Conservation (phyloP, 2,888 invertebrate species). For the Trissonchulus latispiculum region DNA sequence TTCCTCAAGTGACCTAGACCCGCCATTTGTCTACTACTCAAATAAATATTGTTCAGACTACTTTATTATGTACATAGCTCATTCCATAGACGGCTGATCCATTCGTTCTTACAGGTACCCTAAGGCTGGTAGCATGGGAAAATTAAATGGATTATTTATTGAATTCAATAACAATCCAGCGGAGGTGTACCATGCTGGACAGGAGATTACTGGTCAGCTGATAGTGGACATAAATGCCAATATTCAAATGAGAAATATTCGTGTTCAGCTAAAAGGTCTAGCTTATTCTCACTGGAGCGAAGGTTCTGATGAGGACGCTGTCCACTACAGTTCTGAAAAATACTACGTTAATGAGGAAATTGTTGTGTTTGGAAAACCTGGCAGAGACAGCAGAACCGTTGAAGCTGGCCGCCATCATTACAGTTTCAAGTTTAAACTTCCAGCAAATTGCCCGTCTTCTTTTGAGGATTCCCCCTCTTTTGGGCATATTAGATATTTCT, state of each 20-base stretch:
- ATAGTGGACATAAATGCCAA: not conserved
- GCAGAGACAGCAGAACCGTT: not conserved
- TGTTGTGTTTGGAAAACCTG: not conserved
- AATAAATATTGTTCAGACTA: too few species aligned
- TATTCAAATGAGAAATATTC: not conserved
- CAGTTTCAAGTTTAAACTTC: not conserved
- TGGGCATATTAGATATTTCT: not conserved
- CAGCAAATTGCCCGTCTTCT: not conserved
- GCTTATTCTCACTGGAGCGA: not conserved
- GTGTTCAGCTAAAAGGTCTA: not conserved
- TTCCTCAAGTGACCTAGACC: too few species aligned
- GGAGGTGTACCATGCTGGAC: not conserved
- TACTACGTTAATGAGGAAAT: not conserved
- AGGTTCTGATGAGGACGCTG: too few species aligned
- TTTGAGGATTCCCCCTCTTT: not conserved
- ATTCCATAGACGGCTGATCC: too few species aligned
- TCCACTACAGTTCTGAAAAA: not conserved
- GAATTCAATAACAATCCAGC: not conserved
- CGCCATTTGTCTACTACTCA: too few species aligned
- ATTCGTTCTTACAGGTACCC: too few species aligned
- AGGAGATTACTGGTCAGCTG: not conserved
- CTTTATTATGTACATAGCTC: too few species aligned
- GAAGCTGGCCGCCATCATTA: not conserved
- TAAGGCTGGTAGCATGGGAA: not conserved
- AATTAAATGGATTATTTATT: not conserved